Percentiles rank a stretch among this genome's conserved stretches.
These are phyloP conservation scores for Shinisaurus crocodilurus DNA, from an alignment of 2,113 vertebrate species.

Conservation along the genomic window DNA sequence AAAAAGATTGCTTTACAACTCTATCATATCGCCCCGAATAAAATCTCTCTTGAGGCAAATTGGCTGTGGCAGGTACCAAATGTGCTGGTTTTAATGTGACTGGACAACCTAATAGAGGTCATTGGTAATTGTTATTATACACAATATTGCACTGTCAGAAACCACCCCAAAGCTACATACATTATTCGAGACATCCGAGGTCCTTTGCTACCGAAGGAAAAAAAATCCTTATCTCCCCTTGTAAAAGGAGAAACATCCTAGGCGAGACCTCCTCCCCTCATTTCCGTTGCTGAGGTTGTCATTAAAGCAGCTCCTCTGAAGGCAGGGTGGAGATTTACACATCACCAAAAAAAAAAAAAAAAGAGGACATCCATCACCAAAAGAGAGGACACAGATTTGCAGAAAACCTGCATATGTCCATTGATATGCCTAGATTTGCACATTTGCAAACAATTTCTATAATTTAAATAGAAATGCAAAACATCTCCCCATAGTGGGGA, in stretches of 20 bases:
- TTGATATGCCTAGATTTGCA: not conserved
- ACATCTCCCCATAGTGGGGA: not conserved
- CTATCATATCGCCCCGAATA: slow-evolving; percentile 95
- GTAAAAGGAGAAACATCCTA: slow-evolving; percentile 53
- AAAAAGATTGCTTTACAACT: slow-evolving; percentile 96
- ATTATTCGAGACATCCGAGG: slow-evolving; percentile 68
- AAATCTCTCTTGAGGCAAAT: slow-evolving; percentile 92
- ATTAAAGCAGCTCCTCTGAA: slow-evolving; percentile 48
- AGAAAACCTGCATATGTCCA: not conserved
- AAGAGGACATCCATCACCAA: not conserved
- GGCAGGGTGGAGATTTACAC: not conserved
- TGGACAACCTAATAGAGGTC: slow-evolving; percentile 90
- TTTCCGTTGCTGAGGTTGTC: slow-evolving; percentile 46
- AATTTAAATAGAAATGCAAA: not conserved
- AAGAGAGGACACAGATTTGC: not conserved
- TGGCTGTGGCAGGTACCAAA: slow-evolving; percentile 90
- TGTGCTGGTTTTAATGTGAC: slow-evolving; percentile 83
- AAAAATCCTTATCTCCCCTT: slow-evolving; percentile 53
- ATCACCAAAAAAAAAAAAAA: not conserved
- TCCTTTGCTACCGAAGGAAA: slow-evolving; percentile 49
- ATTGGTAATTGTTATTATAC: slow-evolving; percentile 94
- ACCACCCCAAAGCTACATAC: slow-evolving; percentile 65
- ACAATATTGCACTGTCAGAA: slow-evolving; percentile 86
- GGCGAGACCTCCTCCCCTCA: not conserved
- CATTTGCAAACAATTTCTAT: not conserved